phyloP scores from a whole-genome alignment of 64 coral and sea anemone species.

The Stylophora pistillata region DNA sequence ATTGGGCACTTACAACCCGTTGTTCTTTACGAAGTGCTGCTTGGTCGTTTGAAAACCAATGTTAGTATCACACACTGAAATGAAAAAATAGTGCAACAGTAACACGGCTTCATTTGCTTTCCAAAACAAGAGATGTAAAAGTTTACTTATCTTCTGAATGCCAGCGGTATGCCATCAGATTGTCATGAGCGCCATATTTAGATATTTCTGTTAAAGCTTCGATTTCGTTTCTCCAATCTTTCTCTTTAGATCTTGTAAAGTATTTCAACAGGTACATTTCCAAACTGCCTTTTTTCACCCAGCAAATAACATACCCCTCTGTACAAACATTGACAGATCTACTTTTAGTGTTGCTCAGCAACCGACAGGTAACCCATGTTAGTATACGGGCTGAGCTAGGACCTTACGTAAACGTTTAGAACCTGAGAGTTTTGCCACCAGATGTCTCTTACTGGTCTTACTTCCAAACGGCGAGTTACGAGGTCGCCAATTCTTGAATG shows the following conservation, averaged over 20 bases:
- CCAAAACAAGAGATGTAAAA: too few species aligned
- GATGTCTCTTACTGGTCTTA: too few species aligned
- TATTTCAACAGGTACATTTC: slow-evolving; percentile 59
- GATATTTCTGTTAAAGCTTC: slow-evolving; percentile 14
- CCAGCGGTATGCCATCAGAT: slow-evolving; percentile 58
- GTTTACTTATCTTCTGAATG: slow-evolving; percentile 51
- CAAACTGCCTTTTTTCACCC: slow-evolving; percentile 29
- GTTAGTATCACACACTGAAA: not conserved
- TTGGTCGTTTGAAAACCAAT: not conserved
- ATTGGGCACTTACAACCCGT: not conserved
- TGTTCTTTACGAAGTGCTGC: not conserved
- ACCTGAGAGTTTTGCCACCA: too few species aligned
- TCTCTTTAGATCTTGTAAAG: slow-evolving; percentile 36
- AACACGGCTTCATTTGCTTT: too few species aligned
- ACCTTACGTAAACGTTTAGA: too few species aligned
- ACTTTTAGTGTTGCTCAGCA: too few species aligned
- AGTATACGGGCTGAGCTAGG: too few species aligned
- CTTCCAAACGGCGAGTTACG: too few species aligned
- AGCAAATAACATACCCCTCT: slow-evolving; percentile 42
- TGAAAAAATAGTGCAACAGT: not conserved
- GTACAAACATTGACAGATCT: not conserved
- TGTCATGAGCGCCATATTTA: slow-evolving; percentile 36
- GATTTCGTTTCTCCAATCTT: slow-evolving; percentile 35
- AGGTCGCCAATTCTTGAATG: too few species aligned
- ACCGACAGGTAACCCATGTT: too few species aligned